Base-by-base conservation (phyloP, 2,797 vertebrate genomes). In the Pangasius larnaudii region DNA sequence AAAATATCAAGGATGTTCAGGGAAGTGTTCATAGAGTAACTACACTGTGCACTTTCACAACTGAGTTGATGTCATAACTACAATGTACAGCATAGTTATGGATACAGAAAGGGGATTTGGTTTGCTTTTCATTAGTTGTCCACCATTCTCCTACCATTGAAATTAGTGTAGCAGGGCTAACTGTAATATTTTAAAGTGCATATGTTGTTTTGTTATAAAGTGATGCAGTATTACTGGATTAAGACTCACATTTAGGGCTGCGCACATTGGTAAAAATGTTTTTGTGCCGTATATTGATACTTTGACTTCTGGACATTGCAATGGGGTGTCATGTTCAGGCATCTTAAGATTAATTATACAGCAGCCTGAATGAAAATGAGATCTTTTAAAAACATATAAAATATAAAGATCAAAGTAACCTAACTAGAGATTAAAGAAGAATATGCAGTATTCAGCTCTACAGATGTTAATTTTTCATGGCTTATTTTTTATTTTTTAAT, bases 401-500 rank as follows among this genome's bases (percentile, higher is more conserved):
- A 82, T 85, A 3, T 69, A 63, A 69, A 81, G 77, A 85, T 71
- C 67, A 85, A 85, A 74, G 24, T 58, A 83, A 65, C 22, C 16
- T 30, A 53, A 81, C 33, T 36, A 85, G 63, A 61, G 30, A 71
- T 63, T 65, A 82, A 89, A 69, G 51, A 51, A 36, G 18, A 84
- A 49, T 74, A 82, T 82, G 84, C 75, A 86, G 88, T 82, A 82
- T 74, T 89, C 69, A 63, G 56, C 22, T 81, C 63, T 69, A 63
- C 63, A 84, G 72, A 84, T 51, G 16, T 71, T 59, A 59, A 19
- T 22, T 81, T 88, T 58, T 69, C 83, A 61, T 81, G 56, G 69
- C 27, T 83, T 78, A 36, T 87, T 87, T 63, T 88, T 94, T 89
- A 90, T 88, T 94, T 92, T 94, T 93, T 93, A 9, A 46, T 46